Evolutionary conservation across 2,113 vertebrate genomes (phyloP), one percentile per base, ranked within the genome.

Genomic region (Albula glossodonta): DNA sequence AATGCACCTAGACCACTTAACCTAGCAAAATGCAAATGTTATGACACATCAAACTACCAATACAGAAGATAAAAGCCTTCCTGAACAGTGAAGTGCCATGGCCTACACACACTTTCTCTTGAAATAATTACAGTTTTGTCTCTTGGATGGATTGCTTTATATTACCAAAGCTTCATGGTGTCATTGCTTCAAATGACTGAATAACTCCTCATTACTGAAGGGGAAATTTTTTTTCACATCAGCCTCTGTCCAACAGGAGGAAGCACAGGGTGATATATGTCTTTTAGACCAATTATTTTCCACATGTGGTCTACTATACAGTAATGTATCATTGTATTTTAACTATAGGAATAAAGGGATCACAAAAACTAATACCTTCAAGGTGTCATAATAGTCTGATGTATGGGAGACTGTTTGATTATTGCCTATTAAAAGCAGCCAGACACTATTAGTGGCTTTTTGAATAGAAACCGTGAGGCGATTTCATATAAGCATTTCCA

Each of bases 401-500:
- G 86, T 10, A 89, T 90, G 91, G 93, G 89, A 93, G 92, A 93
- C 92, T 92, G 49, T 56, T 56, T 85, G 84, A 85, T 81, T 81
- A 94, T 91, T 89, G 89, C 87, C 91, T 85, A 93, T 94, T 93
- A 94, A 66, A 94, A 92, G 89, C 92, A 92, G 91, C 84, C 91
- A 92, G 91, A 92, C 92, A 92, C 13, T 41, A 50, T 80, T 85
- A 87, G 86, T 70, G 89, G 85, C 92, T 87, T 88, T 70, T 86
- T 19, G 53, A 81, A 88, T 86, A 87, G 84, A 89, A 91, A 91
- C 90, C 87, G 90, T 89, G 90, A 92, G 89, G 88, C 91, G 90
- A 89, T 91, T 90, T 92, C 83, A 85, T 78, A 10, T 94, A 94
- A 96, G 92, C 91, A 93, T 90, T 94, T 94, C 95, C 95, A 94